phyloP scores from a whole-genome alignment of 1,140 invertebrate species.

The Mesaphorura yosii region DNA sequence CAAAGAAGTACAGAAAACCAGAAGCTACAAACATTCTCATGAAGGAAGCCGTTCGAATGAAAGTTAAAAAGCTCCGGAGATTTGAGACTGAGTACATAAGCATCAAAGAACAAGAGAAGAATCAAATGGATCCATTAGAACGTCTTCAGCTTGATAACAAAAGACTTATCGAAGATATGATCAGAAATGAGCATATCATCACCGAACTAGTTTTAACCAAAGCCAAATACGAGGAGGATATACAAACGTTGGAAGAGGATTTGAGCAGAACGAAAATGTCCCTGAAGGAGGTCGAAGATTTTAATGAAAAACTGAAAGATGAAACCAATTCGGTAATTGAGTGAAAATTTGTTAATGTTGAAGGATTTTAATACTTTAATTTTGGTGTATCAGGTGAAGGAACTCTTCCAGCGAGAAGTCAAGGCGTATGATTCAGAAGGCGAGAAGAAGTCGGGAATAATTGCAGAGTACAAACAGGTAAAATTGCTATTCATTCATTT shows the following conservation, averaged over 20 bases:
- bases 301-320: constrained; percentile 62
- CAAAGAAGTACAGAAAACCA: constrained; percentile 88
- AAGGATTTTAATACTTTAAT: no score
- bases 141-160: constrained; percentile 48
- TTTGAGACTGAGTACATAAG: constrained; percentile 86
- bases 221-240: constrained; percentile 55
- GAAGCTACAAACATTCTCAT: constrained; percentile 69
- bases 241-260: constrained; percentile 66
- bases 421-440: constrained; percentile 59
- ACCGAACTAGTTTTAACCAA: constrained; percentile 22
- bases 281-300: constrained; percentile 66
- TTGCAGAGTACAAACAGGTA: constrained; percentile 81
- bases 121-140: constrained; percentile 46
- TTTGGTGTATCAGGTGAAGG: constrained; percentile 50
- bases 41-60: constrained; percentile 75
- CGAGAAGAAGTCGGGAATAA: constrained; percentile 58
- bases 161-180: constrained; percentile 39
- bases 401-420: constrained; percentile 69
- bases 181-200: constrained; percentile 43
- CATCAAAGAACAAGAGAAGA: constrained; percentile 53
- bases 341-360: no score
- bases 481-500: constrained; percentile 2
- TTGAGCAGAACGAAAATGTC: constrained; percentile 59
- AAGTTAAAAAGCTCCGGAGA: constrained; percentile 88
- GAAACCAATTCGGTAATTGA: constrained; percentile 55